Conservation (phyloP, 92 coral and sea anemone genomes). For the Parazoanthus atlanticus region DNA sequence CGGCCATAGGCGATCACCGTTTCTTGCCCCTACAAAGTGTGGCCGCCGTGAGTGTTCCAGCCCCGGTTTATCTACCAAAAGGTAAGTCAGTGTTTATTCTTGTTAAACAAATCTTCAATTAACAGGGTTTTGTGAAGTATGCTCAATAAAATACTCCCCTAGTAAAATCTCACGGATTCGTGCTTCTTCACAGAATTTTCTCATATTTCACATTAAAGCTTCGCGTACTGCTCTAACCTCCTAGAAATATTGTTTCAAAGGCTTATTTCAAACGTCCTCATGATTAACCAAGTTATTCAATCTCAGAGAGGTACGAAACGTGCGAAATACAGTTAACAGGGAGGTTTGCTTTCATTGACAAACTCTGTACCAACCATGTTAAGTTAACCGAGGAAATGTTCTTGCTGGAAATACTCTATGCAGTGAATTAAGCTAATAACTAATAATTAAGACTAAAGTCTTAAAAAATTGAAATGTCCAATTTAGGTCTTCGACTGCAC, state of each 20-base stretch:
- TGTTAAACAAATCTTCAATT: not conserved
- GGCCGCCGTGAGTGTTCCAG: conserved; percentile 71
- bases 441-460: not conserved
- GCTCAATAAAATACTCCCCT: not conserved
- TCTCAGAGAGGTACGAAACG: not conserved
- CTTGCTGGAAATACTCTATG: not conserved
- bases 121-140: not conserved
- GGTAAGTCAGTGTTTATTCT: conserved; percentile 50
- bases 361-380: not conserved
- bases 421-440: not conserved
- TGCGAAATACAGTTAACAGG: not conserved
- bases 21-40: conserved; percentile 81
- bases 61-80: conserved; percentile 84
- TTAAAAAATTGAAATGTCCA: not conserved
- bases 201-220: not conserved
- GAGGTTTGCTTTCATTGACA: not conserved
- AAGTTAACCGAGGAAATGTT: not conserved
- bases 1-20: conserved; percentile 66
- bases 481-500: conserved; percentile 6
- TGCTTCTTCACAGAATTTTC: not conserved
- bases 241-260: not conserved
- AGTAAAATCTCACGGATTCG: not conserved
- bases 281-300: not conserved
- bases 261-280: not conserved
- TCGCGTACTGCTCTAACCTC: not conserved